Evolutionary conservation across 2,113 vertebrate species (phyloP).

Genomic region (Orcinus orca): DNA sequence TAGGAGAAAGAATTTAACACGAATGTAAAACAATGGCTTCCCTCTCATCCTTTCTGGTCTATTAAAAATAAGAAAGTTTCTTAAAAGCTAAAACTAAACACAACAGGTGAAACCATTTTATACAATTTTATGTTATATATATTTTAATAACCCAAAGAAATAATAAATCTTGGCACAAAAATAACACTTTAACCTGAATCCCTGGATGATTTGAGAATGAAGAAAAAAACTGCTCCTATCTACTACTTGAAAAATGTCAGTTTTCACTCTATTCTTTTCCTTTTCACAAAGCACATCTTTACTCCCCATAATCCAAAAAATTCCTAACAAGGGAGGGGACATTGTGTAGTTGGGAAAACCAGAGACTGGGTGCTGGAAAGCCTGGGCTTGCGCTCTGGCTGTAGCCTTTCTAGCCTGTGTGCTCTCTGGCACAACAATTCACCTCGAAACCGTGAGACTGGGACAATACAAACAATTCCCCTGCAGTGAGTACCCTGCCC

Average conservation of each 20-base stretch:
- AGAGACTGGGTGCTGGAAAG: not conserved
- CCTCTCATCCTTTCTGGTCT: not conserved
- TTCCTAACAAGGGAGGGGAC: not conserved
- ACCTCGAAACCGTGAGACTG: not conserved
- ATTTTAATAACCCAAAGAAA: not conserved
- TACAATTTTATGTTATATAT: not conserved
- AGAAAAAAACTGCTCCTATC: not conserved
- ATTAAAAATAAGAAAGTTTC: slow-evolving; percentile 2
- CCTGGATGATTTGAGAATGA: not conserved
- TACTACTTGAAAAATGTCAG: not conserved
- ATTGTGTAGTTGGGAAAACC: rapidly evolving
- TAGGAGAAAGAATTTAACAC: not conserved
- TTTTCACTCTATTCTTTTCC: not conserved
- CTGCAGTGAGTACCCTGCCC: rapidly evolving
- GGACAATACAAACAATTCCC: not conserved
- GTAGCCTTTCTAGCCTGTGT: not conserved
- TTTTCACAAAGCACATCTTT: not conserved
- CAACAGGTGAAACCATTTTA: not conserved
- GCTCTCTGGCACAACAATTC: not conserved
- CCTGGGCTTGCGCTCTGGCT: not conserved
- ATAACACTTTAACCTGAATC: not conserved
- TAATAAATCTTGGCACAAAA: not conserved
- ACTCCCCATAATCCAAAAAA: not conserved
- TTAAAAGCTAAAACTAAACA: not conserved
- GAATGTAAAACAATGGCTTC: not conserved